Evolutionary conservation across 2,888 invertebrate species (phyloP), one percentile per base, ranked within the genome.

Genomic region (Pristionchus exspectatus): DNA sequence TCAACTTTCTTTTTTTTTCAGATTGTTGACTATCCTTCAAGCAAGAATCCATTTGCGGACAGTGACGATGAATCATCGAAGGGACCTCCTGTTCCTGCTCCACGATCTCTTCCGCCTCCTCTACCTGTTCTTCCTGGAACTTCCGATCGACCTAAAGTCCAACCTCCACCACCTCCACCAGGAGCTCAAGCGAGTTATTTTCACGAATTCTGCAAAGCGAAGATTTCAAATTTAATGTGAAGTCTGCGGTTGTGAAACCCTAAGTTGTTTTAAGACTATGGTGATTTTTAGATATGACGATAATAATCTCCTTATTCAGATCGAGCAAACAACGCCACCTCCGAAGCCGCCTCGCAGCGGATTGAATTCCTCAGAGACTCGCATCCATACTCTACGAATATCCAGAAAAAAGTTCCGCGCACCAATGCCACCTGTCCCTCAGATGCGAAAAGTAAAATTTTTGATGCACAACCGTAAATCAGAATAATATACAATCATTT

Each of bases 41-140:
- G 88, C 27, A 90, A 90, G 86, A 90, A 90, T 86, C 90, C 90
- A 21, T 90, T 90, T 27, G 90, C 90, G n/a, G 90, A 90, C 77
- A 90, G 90, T 83, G 90, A 90, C 86, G 90, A 90, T 21, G 90
- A 90, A 18, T 87, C 38, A 24, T n/a, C 56, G 33, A 66, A 87
- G 66, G 84, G 90, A 12, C 84, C 74, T 27, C 90, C 90, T 16
- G 84, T 85, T 2, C 90, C 90, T 30, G 90, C 90, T 81, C 90
- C 90, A 27, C 89, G 89, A 5, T 83, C 81, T n/a, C 89, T 59
- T 33, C 89, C 89, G 27, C 89, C 89, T 3, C 90, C 90, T 12
- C 38, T 88, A 54, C 89, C 90, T 5, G 69, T 88, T 9, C 87
- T 90, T 12, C 90, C 90, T 14, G 90, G 90, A 50, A 90, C 90